Evolutionary conservation across 2,888 invertebrate genomes (phyloP).

Genomic region (Lysandra coridon): DNA sequence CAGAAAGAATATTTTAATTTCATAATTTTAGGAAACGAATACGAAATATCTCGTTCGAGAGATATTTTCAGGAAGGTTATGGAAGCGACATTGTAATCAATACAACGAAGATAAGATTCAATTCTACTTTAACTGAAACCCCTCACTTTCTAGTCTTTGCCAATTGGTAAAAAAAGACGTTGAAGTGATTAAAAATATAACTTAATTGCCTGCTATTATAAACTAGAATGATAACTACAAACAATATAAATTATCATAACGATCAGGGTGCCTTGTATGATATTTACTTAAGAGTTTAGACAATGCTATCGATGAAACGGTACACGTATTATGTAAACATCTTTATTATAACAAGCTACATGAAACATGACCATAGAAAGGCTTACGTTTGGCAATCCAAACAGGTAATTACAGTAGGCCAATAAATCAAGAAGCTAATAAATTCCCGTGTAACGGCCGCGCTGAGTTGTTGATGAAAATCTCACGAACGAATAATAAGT

Average conservation of each 20-base stretch:
- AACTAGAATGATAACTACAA: too few species aligned
- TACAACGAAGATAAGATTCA: background rate
- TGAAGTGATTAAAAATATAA: background rate
- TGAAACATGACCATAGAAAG: constrained; percentile 4
- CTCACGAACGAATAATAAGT: background rate
- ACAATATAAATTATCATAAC: too few species aligned
- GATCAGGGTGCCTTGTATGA: background rate
- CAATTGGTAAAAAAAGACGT: background rate
- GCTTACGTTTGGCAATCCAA: constrained; percentile 7
- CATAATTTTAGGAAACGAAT: background rate
- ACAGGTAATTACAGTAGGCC: constrained; percentile 1
- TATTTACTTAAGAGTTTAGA: background rate
- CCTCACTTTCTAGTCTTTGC: background rate
- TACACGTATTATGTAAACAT: background rate
- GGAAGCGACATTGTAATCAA: background rate
- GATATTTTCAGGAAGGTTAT: background rate
- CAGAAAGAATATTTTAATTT: background rate
- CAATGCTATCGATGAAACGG: background rate
- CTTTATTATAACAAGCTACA: constrained; percentile 6
- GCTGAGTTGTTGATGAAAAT: constrained; percentile 9
- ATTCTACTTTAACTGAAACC: background rate
- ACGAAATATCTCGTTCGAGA: background rate
- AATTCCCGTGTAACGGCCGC: background rate
- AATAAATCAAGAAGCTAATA: constrained; percentile 14
- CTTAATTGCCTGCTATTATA: background rate